phyloP scores from a whole-genome alignment of 2,888 invertebrate genomes.

The Eupithecia pulchellata region DNA sequence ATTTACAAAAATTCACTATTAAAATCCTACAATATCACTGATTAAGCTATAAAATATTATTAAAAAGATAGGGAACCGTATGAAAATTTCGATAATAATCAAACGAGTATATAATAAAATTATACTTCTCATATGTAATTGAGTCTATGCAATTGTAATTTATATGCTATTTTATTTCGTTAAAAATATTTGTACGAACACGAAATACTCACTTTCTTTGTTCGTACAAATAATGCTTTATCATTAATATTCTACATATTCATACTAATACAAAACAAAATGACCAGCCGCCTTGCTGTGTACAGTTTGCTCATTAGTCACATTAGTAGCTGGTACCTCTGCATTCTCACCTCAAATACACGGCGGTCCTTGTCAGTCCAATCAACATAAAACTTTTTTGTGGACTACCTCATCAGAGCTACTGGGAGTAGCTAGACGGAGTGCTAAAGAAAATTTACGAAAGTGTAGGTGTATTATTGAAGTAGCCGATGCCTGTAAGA shows the following conservation, averaged over 20 bases:
- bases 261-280: background rate
- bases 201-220: too few relatives aligned
- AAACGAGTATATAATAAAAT: too few relatives aligned
- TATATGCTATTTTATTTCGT: too few relatives aligned
- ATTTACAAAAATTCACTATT: too few relatives aligned
- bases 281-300: conserved; percentile 4
- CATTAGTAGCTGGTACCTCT: background rate
- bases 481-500: background rate
- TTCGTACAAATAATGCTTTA: background rate
- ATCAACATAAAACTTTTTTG: background rate
- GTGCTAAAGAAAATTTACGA: background rate
- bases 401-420: background rate
- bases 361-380: background rate
- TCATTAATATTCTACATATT: background rate
- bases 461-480: background rate
- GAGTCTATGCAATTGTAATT: too few relatives aligned
- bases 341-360: background rate
- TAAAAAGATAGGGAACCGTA: too few relatives aligned
- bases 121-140: too few relatives aligned
- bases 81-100: too few relatives aligned
- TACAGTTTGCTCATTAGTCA: conserved; percentile 3
- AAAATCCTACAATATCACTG: too few relatives aligned
- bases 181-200: too few relatives aligned
- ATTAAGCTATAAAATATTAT: too few relatives aligned
- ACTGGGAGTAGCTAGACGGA: background rate